Conservation (phyloP, 2,888 invertebrate genomes). For the Atethmia centrago region DNA sequence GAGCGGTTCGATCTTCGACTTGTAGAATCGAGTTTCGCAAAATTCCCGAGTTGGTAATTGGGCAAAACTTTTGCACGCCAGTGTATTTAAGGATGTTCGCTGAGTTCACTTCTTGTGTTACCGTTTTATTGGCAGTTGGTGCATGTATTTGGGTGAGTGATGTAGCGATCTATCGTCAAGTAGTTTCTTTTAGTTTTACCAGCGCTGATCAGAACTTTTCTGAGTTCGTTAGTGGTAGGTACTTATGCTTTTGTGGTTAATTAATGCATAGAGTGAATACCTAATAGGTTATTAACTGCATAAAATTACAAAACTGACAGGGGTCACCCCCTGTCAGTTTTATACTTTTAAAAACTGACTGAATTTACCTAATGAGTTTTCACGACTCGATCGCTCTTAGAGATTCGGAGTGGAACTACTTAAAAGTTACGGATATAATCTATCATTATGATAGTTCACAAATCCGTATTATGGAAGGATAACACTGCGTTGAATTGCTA, state of each 20-base stretch:
- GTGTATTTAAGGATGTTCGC: conserved; percentile 68
- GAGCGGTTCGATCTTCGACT: conserved; percentile 71
- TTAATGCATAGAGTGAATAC: not conserved
- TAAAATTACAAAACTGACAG: not conserved
- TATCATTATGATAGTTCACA: not conserved
- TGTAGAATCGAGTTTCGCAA: conserved; percentile 68
- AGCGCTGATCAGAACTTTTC: conserved; percentile 27
- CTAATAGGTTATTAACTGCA: not conserved
- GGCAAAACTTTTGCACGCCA: conserved; percentile 66
- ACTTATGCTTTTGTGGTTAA: not conserved
- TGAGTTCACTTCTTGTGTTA: conserved; percentile 57
- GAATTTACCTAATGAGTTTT: not conserved
- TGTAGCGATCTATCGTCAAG: conserved; percentile 16
- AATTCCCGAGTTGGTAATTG: conserved; percentile 69
- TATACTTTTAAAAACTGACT: too few relatives aligned
- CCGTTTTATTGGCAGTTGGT: conserved; percentile 53
- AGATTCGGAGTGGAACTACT: too few relatives aligned
- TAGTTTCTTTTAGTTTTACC: conserved; percentile 17
- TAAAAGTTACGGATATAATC: not conserved
- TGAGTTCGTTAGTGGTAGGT: not conserved
- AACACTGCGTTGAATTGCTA: not conserved
- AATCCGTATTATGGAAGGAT: not conserved
- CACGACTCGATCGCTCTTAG: not conserved
- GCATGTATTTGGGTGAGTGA: conserved; percentile 55
- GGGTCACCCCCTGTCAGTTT: too few relatives aligned